phyloP scores from a whole-genome alignment of 2,888 invertebrate species.

The Tuberolachnus salignus region DNA sequence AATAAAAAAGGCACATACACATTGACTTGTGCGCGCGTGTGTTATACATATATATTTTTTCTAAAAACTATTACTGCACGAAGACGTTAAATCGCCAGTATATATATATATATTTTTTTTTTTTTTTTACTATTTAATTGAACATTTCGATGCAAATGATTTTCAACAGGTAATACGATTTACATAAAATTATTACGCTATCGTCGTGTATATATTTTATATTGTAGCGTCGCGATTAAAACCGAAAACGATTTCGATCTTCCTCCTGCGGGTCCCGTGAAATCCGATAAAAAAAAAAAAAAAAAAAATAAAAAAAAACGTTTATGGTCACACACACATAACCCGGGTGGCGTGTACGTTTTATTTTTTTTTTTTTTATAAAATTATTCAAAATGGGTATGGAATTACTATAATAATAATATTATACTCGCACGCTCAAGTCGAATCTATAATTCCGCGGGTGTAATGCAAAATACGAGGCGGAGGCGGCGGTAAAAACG shows the following conservation, averaged over 20 bases:
- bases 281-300: conserved; percentile 11
- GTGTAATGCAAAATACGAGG: not conserved
- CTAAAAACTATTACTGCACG: too few species aligned
- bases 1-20: too few species aligned
- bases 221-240: conserved; percentile 44
- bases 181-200: conserved; percentile 37
- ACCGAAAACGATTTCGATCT: conserved; percentile 48
- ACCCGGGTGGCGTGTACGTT: too few species aligned
- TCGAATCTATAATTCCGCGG: conserved; percentile 33
- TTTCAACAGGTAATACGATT: conserved; percentile 53
- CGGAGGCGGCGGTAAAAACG: too few species aligned
- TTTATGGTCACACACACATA: not conserved
- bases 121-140: conserved; percentile 44
- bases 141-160: conserved; percentile 54
- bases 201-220: not conserved
- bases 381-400: too few species aligned
- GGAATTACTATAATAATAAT: too few species aligned
- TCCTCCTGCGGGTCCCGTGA: conserved; percentile 5
- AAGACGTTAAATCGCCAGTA: too few species aligned
- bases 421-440: not conserved
- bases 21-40: too few species aligned
- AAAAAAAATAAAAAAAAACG: conserved; percentile 1
- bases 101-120: too few species aligned
- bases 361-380: too few species aligned
- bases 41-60: too few species aligned